These are phyloP conservation scores for Drosophila azteca DNA, from an alignment of 1,140 invertebrate species.

Conservation along the genomic window DNA sequence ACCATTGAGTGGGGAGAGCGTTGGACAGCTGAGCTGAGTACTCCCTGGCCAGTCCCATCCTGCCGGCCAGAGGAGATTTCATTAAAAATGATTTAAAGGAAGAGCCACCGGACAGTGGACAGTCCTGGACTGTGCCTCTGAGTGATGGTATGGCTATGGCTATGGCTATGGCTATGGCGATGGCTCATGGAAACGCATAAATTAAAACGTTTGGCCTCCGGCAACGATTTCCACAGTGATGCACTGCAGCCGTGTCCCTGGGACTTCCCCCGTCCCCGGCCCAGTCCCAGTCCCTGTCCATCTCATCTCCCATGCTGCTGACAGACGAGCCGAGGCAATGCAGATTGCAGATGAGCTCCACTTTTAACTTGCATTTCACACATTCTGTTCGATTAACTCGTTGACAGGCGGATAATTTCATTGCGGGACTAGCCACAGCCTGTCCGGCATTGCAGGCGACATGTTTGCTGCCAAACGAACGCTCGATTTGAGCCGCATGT, in stretches of 20 bases:
- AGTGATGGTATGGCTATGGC: too few species aligned
- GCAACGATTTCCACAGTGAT: slow-evolving; percentile 53
- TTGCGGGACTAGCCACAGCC: neutral
- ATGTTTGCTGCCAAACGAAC: too few species aligned
- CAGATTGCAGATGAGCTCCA: slow-evolving; percentile 24
- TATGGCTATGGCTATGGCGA: too few species aligned
- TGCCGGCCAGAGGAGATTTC: slow-evolving; percentile 48
- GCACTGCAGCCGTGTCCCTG: slow-evolving; percentile 28
- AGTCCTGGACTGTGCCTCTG: neutral
- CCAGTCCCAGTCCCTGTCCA: neutral
- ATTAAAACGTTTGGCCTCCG: slow-evolving; percentile 53
- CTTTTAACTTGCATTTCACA: slow-evolving; percentile 7
- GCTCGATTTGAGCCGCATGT: too few species aligned
- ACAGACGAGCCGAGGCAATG: neutral
- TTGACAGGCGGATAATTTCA: slow-evolving; percentile 17
- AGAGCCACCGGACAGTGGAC: slow-evolving; percentile 24
- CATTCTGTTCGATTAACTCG: slow-evolving; percentile 20
- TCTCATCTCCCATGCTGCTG: neutral
- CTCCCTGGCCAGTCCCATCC: too few species aligned
- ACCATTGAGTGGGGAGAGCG: too few species aligned
- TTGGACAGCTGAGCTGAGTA: too few species aligned
- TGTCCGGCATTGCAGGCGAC: too few species aligned
- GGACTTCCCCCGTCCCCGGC: too few species aligned
- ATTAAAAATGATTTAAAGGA: slow-evolving; percentile 78
- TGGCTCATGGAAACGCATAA: slow-evolving; percentile 42